Conservation (phyloP, 2,888 invertebrate genomes). For the Lasioglossum malachurum region DNA sequence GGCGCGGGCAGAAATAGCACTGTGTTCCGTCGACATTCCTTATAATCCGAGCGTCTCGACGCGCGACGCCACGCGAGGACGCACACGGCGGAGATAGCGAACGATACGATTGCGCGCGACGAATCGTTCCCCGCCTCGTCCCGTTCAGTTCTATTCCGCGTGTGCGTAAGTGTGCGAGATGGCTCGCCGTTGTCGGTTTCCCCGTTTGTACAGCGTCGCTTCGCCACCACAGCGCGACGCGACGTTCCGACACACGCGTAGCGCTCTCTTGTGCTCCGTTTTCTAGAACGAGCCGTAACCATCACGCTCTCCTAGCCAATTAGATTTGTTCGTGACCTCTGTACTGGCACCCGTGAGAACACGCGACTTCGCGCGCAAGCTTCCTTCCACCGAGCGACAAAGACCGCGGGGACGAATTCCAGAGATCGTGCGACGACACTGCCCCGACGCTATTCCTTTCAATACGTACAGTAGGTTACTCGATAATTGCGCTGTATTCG, state of each 20-base stretch:
- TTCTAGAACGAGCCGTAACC: slow-evolving; percentile 58
- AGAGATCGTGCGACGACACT: slow-evolving; percentile 19
- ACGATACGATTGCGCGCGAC: slow-evolving; percentile 27
- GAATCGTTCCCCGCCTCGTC: slow-evolving; percentile 2
- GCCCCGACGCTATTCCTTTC: not conserved
- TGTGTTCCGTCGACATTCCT: slow-evolving; percentile 59
- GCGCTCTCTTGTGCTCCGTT: slow-evolving; percentile 26
- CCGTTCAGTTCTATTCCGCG: slow-evolving; percentile 15
- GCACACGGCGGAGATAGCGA: slow-evolving; percentile 28
- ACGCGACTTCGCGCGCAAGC: slow-evolving; percentile 30
- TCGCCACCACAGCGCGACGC: not conserved
- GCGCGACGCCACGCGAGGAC: slow-evolving; percentile 6
- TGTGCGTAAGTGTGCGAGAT: slow-evolving; percentile 37
- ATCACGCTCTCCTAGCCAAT: slow-evolving; percentile 55
- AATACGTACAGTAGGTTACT: not conserved
- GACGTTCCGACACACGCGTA: not conserved
- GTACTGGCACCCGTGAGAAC: slow-evolving; percentile 57
- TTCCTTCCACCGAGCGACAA: slow-evolving; percentile 29
- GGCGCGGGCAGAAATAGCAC: slow-evolving; percentile 57
- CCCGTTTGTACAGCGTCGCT: not conserved
- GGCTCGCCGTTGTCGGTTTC: slow-evolving; percentile 5
- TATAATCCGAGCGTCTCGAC: slow-evolving; percentile 52
- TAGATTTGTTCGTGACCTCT: slow-evolving; percentile 57
- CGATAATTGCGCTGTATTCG: not conserved
- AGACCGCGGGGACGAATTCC: slow-evolving; percentile 17